phyloP scores from a whole-genome alignment of 2,888 invertebrate species.

The Eudasyphora cyanicolor region DNA sequence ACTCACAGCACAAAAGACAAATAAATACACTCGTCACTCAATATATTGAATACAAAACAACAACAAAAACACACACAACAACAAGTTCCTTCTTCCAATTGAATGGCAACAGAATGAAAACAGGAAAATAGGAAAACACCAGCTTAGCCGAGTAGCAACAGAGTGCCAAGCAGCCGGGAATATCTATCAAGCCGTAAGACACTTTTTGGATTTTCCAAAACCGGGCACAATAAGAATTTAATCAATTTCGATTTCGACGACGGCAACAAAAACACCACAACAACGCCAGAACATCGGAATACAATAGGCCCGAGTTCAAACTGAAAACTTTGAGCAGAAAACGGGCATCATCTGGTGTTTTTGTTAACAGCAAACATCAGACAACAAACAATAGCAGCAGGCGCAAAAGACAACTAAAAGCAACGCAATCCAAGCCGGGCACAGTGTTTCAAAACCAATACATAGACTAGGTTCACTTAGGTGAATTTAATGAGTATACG shows the following conservation, averaged over 20 bases:
- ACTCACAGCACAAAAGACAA: not conserved
- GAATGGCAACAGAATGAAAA: slow-evolving; percentile 34
- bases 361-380: slow-evolving; percentile 8
- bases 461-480: too few species aligned
- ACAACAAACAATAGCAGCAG: slow-evolving; percentile 8
- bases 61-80: not conserved
- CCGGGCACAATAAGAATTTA: slow-evolving; percentile 57
- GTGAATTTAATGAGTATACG: too few species aligned
- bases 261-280: slow-evolving; percentile 47
- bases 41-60: slow-evolving; percentile 28
- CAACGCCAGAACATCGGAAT: slow-evolving; percentile 24
- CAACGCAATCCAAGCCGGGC: not conserved
- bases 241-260: slow-evolving; percentile 47
- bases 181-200: too few species aligned
- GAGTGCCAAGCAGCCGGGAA: too few species aligned
- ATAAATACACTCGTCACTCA: slow-evolving; percentile 7
- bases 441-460: not conserved
- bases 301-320: slow-evolving; percentile 39
- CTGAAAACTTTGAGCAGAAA: slow-evolving; percentile 40
- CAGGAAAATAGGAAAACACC: not conserved
- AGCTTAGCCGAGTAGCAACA: not conserved
- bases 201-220: slow-evolving; percentile 26
- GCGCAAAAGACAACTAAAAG: not conserved
- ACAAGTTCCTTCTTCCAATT: not conserved
- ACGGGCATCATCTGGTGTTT: slow-evolving; percentile 58